Evolutionary conservation across 2,113 vertebrate genomes (phyloP).

Genomic region (Oreotragus oreotragus): DNA sequence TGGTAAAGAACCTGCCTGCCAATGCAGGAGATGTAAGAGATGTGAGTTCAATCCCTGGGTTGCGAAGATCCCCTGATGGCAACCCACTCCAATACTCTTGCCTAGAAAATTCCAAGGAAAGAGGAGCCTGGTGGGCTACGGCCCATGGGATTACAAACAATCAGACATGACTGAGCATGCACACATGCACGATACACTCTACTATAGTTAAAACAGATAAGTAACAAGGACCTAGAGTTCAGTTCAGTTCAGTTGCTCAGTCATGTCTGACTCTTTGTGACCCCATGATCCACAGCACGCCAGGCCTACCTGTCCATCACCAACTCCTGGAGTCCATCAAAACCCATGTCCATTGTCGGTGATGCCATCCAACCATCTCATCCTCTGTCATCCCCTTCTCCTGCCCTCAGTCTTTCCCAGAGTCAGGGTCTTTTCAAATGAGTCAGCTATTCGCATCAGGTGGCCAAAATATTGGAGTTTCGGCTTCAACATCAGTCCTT

Average conservation of each 20-base stretch:
- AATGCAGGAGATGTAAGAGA: neutral
- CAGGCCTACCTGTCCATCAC: too few species aligned
- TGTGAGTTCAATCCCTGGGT: neutral
- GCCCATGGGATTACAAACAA: neutral
- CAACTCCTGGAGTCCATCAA: too few species aligned
- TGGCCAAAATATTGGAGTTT: too few species aligned
- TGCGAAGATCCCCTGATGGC: neutral
- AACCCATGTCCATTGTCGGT: too few species aligned
- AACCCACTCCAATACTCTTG: neutral
- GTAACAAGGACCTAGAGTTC: neutral
- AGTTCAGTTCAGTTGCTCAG: too few species aligned
- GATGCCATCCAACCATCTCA: too few species aligned
- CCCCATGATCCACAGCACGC: too few species aligned
- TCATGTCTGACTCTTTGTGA: accelerated
- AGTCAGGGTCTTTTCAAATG: too few species aligned
- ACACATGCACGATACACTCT: neutral
- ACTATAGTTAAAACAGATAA: neutral
- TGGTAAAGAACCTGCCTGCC: neutral
- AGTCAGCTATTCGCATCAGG: too few species aligned
- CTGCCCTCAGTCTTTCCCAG: too few species aligned
- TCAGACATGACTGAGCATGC: neutral
- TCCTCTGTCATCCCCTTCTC: too few species aligned
- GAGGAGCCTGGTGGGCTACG: neutral
- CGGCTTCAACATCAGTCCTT: too few species aligned
- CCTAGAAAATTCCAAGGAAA: neutral